These are phyloP conservation scores for Ictalurus punctatus DNA, from an alignment of 2,113 vertebrate species.

Conservation along the genomic window DNA sequence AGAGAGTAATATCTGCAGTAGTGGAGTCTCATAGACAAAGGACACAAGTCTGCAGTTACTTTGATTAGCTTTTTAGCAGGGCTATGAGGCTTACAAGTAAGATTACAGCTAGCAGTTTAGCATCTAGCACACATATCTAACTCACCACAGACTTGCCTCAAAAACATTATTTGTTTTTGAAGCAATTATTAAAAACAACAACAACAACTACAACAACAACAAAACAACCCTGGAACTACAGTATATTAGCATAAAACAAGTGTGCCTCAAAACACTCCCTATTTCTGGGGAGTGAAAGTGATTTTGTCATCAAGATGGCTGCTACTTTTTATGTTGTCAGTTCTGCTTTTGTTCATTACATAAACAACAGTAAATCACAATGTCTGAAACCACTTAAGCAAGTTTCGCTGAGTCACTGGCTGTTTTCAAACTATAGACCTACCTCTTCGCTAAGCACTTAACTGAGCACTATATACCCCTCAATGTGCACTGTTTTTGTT, in stretches of 20 bases:
- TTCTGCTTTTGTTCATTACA: conserved; percentile 6
- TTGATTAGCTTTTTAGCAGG: not conserved
- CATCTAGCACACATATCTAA: not conserved
- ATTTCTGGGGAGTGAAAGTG: not conserved
- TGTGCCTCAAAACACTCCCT: not conserved
- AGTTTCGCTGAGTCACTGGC: not conserved
- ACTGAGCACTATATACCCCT: not conserved
- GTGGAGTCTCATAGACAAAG: conserved; percentile 14
- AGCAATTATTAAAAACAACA: not conserved
- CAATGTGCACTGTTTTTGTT: not conserved
- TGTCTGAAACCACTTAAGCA: not conserved
- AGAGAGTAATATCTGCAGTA: conserved; percentile 27
- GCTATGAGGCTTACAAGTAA: not conserved
- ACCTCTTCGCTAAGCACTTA: not conserved
- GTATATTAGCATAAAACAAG: not conserved
- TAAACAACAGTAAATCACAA: not conserved
- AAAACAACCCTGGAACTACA: too few species aligned
- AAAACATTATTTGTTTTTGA: not conserved
- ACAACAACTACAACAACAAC: not conserved
- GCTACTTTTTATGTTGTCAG: not conserved
- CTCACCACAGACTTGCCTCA: not conserved
- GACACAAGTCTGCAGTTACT: not conserved
- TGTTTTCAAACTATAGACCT: not conserved
- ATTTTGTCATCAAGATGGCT: not conserved
- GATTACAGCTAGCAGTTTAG: not conserved